phyloP scores from a whole-genome alignment of 2,888 invertebrate genomes.

The Oligia strigilis region DNA sequence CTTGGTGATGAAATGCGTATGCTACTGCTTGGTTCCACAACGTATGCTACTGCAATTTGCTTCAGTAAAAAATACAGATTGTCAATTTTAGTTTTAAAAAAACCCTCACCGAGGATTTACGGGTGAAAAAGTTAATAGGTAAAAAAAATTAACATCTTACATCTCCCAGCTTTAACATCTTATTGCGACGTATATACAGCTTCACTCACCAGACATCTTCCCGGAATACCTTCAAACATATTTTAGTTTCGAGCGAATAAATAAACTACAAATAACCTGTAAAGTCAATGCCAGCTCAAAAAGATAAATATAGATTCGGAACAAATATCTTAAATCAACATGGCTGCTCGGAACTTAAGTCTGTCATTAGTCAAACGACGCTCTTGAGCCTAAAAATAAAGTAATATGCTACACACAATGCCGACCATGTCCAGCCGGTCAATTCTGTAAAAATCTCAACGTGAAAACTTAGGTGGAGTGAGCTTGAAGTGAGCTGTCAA shows the following conservation, averaged over 20 bases:
- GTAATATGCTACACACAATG: background rate
- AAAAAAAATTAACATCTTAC: too few relatives aligned
- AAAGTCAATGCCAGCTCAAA: constrained; percentile 24
- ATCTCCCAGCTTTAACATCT: too few relatives aligned
- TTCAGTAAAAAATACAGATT: too few relatives aligned
- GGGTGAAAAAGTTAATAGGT: too few relatives aligned
- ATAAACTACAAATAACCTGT: constrained; percentile 26
- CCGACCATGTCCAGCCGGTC: background rate
- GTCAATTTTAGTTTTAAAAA: too few relatives aligned
- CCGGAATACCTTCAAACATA: constrained; percentile 10
- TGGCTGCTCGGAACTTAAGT: constrained; percentile 2
- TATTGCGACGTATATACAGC: background rate
- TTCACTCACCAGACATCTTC: background rate
- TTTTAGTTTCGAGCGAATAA: constrained; percentile 8
- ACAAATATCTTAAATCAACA: constrained; percentile 39
- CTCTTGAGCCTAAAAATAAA: background rate
- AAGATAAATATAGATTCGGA: constrained; percentile 43
- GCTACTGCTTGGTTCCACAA: too few relatives aligned
- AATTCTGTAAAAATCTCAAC: too few relatives aligned
- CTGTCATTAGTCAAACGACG: background rate
- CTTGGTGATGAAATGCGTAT: too few relatives aligned
- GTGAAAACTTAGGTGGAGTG: too few relatives aligned
- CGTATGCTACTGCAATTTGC: too few relatives aligned
- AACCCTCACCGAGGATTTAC: too few relatives aligned
- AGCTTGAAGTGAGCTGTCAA: too few relatives aligned